Conservation (phyloP, 2,113 vertebrate genomes). For the Steatornis caripensis region DNA sequence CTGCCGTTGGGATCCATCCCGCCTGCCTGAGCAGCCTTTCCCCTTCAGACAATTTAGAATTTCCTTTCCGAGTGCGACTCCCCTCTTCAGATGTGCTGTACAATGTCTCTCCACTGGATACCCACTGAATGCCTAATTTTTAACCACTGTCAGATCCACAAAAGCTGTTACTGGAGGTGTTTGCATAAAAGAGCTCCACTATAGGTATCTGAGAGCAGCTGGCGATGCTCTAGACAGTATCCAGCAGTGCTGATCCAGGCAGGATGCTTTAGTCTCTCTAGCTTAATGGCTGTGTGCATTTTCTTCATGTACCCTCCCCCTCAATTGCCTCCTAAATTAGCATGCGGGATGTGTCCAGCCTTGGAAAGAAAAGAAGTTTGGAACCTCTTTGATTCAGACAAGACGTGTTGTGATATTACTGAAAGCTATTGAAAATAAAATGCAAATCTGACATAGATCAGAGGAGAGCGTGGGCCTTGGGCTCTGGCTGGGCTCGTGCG, state of each 20-base stretch:
- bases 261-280: slow-evolving; percentile 58
- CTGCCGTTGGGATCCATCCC: background rate
- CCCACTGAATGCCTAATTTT: slow-evolving; percentile 62
- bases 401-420: background rate
- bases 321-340: slow-evolving; percentile 51
- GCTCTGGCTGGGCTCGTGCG: rapidly evolving
- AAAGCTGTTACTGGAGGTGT: slow-evolving; percentile 61
- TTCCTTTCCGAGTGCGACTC: background rate
- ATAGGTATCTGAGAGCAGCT: slow-evolving; percentile 62
- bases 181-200: slow-evolving; percentile 62
- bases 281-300: slow-evolving; percentile 47
- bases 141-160: slow-evolving; percentile 65
- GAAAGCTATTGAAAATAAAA: background rate
- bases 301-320: slow-evolving; percentile 38
- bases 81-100: slow-evolving; percentile 55
- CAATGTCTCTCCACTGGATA: slow-evolving; percentile 64
- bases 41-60: slow-evolving; percentile 16
- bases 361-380: slow-evolving; percentile 9
- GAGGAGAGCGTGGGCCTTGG: background rate
- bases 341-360: slow-evolving; percentile 33
- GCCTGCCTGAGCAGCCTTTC: slow-evolving; percentile 20
- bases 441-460: background rate
- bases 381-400: background rate
- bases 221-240: slow-evolving; percentile 54
- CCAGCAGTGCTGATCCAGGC: slow-evolving; percentile 45